phyloP scores from a whole-genome alignment of 2,888 invertebrate genomes.

The Cepaea hortensis region DNA sequence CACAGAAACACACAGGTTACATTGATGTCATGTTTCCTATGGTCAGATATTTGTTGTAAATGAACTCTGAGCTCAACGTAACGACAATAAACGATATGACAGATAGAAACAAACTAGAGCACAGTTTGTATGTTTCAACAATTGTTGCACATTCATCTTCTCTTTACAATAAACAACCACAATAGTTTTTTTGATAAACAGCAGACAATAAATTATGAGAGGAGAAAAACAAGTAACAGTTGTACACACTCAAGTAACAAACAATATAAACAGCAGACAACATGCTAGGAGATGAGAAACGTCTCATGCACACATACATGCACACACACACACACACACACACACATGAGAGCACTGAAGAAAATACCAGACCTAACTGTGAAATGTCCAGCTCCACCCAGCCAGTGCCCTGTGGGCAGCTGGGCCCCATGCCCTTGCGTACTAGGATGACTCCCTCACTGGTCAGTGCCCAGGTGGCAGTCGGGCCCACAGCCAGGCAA shows the following conservation, averaged over 20 bases:
- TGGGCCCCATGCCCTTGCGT: constrained; percentile 76
- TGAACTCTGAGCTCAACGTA: no score
- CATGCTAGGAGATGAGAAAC: no score
- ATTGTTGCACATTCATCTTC: no score
- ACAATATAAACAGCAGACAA: no score
- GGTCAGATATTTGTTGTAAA: no score
- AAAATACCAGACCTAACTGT: constrained; percentile 73
- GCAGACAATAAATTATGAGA: no score
- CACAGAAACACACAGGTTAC: background rate
- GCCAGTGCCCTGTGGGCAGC: constrained; percentile 74
- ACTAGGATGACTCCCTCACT: constrained; percentile 76
- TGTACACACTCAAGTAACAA: no score
- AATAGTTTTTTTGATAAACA: no score
- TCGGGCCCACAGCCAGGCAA: constrained; percentile 75
- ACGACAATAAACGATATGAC: background rate
- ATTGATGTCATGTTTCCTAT: background rate
- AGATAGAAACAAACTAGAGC: background rate
- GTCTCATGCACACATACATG: background rate
- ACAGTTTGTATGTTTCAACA: background rate
- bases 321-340: background rate
- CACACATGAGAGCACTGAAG: background rate
- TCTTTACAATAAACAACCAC: no score
- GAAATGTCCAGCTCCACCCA: constrained; percentile 77
- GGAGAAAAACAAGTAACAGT: no score
- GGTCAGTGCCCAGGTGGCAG: constrained; percentile 78